Evolutionary conservation across 2,113 vertebrate species (phyloP).

Genomic region (Ranitomeya variabilis): DNA sequence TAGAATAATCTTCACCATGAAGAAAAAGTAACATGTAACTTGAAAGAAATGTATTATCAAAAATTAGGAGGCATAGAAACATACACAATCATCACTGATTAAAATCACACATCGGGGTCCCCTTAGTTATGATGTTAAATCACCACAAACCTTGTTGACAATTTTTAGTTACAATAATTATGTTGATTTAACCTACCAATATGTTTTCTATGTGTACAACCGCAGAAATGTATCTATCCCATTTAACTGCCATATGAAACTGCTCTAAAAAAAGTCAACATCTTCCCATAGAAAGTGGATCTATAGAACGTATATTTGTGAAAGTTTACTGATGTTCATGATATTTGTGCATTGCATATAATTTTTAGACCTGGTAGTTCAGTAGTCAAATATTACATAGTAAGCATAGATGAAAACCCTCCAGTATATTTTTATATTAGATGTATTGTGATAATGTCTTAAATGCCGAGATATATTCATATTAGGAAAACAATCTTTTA

Average conservation of each 20-base stretch:
- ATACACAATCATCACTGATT: slow-evolving; percentile 44
- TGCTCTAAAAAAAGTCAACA: background rate
- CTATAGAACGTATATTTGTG: background rate
- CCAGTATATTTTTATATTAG: too few relatives aligned
- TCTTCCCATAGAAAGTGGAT: background rate
- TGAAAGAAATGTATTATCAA: slow-evolving; percentile 50
- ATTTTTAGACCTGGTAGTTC: too few relatives aligned
- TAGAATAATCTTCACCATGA: slow-evolving; percentile 37
- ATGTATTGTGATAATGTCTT: too few relatives aligned
- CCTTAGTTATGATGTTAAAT: slow-evolving; percentile 44
- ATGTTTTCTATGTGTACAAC: slow-evolving; percentile 18
- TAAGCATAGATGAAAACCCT: too few relatives aligned
- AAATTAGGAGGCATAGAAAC: slow-evolving; percentile 46
- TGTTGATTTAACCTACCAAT: slow-evolving; percentile 49
- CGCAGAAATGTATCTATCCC: background rate
- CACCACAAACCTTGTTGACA: slow-evolving; percentile 47
- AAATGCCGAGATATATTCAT: too few relatives aligned
- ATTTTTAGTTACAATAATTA: slow-evolving; percentile 43
- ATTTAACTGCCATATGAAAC: background rate
- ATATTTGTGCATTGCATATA: background rate
- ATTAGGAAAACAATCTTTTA: too few relatives aligned
- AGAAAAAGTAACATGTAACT: slow-evolving; percentile 42
- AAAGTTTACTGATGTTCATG: background rate
- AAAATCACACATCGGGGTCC: slow-evolving; percentile 39
- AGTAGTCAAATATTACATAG: too few relatives aligned